Evolutionary conservation across 2,113 vertebrate species (phyloP).

Genomic region (Corythornis madagascariensis): DNA sequence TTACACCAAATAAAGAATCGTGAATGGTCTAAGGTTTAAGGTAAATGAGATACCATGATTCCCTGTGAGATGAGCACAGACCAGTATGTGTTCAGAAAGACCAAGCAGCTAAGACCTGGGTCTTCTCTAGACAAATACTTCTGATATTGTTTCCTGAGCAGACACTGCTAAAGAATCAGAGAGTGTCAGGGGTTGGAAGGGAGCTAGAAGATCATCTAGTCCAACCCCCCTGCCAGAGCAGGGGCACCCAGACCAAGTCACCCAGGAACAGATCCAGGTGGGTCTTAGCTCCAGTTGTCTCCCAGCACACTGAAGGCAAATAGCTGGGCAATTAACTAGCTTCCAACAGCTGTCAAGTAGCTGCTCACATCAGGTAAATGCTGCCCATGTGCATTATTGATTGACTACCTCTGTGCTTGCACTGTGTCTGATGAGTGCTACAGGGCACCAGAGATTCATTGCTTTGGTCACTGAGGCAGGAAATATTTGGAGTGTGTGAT

Average conservation of each 20-base stretch:
- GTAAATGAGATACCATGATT: neutral
- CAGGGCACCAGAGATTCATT: neutral
- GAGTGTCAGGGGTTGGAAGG: no score
- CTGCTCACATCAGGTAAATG: neutral
- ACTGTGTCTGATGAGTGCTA: neutral
- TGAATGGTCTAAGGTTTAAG: neutral
- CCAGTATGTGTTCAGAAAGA: neutral
- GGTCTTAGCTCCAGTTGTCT: neutral
- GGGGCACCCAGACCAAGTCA: no score
- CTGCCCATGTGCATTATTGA: neutral
- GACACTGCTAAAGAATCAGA: accelerated
- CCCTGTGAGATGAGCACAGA: neutral
- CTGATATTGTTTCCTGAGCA: neutral
- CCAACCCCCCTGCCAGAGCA: no score
- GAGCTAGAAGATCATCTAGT: no score
- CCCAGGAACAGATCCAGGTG: no score
- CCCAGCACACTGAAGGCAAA: neutral
- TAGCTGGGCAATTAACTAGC: neutral
- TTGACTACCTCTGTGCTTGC: neutral
- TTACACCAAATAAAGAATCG: neutral
- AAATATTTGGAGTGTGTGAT: neutral
- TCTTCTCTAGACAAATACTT: neutral
- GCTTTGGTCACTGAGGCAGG: neutral
- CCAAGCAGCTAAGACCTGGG: neutral
- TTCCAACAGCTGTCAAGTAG: neutral